Base-by-base conservation (phyloP, 2,113 vertebrate species). In the Bujurquina vittata region DNA sequence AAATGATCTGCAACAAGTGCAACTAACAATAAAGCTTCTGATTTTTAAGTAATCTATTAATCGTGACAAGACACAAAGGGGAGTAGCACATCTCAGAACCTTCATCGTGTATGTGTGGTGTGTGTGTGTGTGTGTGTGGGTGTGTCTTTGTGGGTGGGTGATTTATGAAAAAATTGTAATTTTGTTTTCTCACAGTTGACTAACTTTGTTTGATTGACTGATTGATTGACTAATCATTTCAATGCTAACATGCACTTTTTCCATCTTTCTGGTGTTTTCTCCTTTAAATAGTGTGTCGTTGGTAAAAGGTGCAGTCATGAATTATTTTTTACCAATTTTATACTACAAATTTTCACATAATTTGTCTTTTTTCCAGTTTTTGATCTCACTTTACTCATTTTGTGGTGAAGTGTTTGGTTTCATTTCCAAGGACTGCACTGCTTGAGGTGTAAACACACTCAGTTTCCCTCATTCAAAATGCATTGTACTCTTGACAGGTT, bases 401-500 rank as follows among this genome's bases (percentile, higher is more conserved):
- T n/a, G 55, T 4, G 23, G 49, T 79, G 58, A 86, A 58, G 76
- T 83, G 63, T 85, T 84, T 91, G 75, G 80, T 88, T 90, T 84
- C 52, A 61, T 88, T 87, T 84, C 74, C 58, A 40, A 60, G 22
- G 65, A 29, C 72, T 80, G 72, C 49, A 29, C 75, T 12, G 31
- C 59, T 74, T 40, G 2, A 52, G 55, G 31, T 87, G 60, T 80
- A 87, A 91, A 89, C 78, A 87, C 79, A 40, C 80, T 73, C 22
- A 79, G 78, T 81, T 84, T 84, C 56, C 58, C 65, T 90, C 86
- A 82, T 90, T 91, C 83, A 75, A 81, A 91, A 90, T 89, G 85
- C 80, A 89, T 89, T 88, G 90, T 87, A 78, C 63, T 90, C 60
- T 77, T 81, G 79, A 87, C 92, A 90, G 86, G 65, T 88, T 81